phyloP scores from a whole-genome alignment of 2,888 invertebrate species.

The Andrena minutula region DNA sequence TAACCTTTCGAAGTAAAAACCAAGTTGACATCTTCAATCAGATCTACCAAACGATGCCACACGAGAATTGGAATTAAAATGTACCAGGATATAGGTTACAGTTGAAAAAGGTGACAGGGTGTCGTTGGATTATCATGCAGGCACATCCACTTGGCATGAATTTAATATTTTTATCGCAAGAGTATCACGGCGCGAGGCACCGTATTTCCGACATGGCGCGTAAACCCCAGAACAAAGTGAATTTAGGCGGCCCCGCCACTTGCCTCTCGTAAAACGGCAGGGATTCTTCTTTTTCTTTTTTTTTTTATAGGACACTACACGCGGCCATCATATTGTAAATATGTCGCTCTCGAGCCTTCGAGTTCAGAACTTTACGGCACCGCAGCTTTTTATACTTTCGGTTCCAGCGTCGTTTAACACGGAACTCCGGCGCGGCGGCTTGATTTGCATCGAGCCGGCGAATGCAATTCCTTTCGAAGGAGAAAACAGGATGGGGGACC shows the following conservation, averaged over 20 bases:
- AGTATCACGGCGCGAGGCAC: neutral
- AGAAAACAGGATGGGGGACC: neutral
- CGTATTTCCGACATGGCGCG: neutral
- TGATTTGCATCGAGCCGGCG: constrained; percentile 25
- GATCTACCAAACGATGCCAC: neutral
- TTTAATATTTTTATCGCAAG: constrained; percentile 7
- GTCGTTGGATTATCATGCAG: neutral
- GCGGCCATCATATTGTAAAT: constrained; percentile 23
- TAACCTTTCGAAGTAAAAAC: too few relatives aligned
- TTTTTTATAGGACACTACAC: constrained; percentile 12
- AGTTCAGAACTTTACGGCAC: constrained; percentile 9
- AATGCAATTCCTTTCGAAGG: constrained; percentile 7
- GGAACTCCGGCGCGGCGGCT: neutral
- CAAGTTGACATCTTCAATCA: too few relatives aligned
- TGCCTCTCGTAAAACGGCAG: neutral
- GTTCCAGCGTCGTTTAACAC: constrained; percentile 11
- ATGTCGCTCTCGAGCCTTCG: constrained; percentile 9
- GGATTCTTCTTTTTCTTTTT: neutral
- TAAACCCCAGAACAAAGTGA: constrained; percentile 15
- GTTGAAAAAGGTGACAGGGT: neutral
- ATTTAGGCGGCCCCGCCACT: constrained; percentile 4
- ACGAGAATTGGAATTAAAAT: neutral
- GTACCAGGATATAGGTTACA: neutral
- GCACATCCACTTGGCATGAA: neutral
- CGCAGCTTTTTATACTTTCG: constrained; percentile 1